Conservation (phyloP, 2,113 vertebrate genomes). For the Muntiacus muntjak region DNA sequence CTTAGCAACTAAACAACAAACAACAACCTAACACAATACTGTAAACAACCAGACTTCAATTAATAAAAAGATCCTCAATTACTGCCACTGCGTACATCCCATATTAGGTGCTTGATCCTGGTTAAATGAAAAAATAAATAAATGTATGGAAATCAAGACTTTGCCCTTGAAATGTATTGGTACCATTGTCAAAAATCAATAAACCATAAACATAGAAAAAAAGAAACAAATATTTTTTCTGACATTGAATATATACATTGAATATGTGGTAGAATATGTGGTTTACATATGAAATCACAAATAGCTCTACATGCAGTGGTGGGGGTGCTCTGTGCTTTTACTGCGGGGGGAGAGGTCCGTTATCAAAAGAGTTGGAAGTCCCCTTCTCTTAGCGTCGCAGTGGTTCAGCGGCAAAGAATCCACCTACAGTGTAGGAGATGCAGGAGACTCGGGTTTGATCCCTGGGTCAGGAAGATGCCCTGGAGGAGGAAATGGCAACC, state of each 20-base stretch:
- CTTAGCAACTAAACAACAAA: not conserved
- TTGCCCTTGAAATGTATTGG: not conserved
- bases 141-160: not conserved
- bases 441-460: not conserved
- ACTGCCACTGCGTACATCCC: not conserved
- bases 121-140: not conserved
- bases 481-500: not conserved
- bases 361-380: not conserved
- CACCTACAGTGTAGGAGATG: too few species aligned
- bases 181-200: not conserved
- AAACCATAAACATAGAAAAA: not conserved
- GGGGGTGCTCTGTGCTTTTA: fast-evolving
- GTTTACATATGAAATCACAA: not conserved
- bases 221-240: not conserved
- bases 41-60: not conserved
- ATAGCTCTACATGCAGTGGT: fast-evolving
- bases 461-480: not conserved
- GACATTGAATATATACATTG: fast-evolving
- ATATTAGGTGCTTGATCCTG: not conserved
- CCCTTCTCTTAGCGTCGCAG: fast-evolving
- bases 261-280: fast-evolving
- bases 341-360: fast-evolving
- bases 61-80: not conserved
- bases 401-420: not conserved
- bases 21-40: fast-evolving